Evolutionary conservation across 2,797 vertebrate species (phyloP).

Genomic region (Pseudochirops corinnae): DNA sequence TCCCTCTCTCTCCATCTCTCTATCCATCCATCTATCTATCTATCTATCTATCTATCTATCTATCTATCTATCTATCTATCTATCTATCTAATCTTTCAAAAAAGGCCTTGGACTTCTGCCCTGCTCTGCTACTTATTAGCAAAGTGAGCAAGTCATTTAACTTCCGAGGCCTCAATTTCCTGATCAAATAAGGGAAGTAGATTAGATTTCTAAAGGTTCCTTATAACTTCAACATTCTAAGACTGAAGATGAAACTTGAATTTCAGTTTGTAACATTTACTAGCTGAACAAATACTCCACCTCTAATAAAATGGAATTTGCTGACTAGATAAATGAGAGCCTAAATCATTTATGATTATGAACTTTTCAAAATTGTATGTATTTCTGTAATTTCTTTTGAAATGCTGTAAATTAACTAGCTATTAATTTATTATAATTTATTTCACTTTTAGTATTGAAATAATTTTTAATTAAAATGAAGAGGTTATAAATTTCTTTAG

Average conservation of each 20-base stretch:
- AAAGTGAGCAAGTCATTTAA: neutral
- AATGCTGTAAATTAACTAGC: conserved; percentile 38
- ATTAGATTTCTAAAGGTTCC: neutral
- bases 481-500: neutral
- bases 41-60: too few species aligned
- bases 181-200: neutral
- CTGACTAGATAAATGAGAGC: conserved; percentile 40
- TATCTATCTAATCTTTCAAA: neutral
- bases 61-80: too few species aligned
- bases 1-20: too few species aligned
- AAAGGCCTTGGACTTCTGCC: neutral
- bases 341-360: neutral
- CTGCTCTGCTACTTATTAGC: neutral
- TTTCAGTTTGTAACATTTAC: conserved; percentile 35
- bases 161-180: neutral
- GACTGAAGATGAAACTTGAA: neutral
- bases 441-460: neutral
- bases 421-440: conserved; percentile 46
- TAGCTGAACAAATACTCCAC: conserved; percentile 30
- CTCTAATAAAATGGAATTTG: conserved; percentile 25
- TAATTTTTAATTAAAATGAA: neutral
- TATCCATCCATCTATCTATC: too few species aligned
- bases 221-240: neutral
- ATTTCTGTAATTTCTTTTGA: conserved; percentile 33
- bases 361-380: neutral